These are phyloP conservation scores for Drosophila burlai DNA, from an alignment of 1,140 invertebrate species.

Conservation along the genomic window DNA sequence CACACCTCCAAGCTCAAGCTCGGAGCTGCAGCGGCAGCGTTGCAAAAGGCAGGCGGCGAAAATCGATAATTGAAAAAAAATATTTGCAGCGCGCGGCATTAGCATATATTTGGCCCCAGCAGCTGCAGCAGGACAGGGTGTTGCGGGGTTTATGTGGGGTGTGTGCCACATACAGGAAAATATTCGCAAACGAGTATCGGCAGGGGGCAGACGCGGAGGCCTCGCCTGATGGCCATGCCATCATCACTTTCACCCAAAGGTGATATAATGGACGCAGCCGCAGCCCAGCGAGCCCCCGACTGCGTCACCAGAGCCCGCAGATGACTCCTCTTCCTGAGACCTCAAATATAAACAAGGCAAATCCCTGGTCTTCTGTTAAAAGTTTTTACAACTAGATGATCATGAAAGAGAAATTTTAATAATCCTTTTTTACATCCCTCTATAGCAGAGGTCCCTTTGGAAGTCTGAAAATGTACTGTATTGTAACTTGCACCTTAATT, in stretches of 20 bases:
- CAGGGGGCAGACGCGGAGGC: constrained; percentile 4
- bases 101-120: constrained; percentile 54
- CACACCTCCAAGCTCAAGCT: constrained; percentile 34
- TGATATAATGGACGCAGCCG: constrained; percentile 79
- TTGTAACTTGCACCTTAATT: not conserved
- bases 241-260: constrained; percentile 81
- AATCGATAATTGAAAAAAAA: constrained; percentile 80
- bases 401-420: not conserved
- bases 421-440: not conserved
- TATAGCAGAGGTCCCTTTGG: too few relatives aligned
- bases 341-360: not conserved
- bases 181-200: constrained; percentile 67
- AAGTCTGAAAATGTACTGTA: not conserved
- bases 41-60: constrained; percentile 61
- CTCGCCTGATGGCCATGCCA: constrained; percentile 64
- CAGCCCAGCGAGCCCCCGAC: constrained; percentile 37
- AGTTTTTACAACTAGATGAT: not conserved
- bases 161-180: constrained; percentile 66
- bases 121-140: constrained; percentile 34
- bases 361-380: not conserved
- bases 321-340: constrained; percentile 13
- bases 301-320: constrained; percentile 42
- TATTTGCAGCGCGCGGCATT: constrained; percentile 63
- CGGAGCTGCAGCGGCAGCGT: constrained; percentile 11
- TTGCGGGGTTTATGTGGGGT: constrained; percentile 10